Evolutionary conservation across 2,797 vertebrate species (phyloP), one percentile per base, ranked within the genome.

Genomic region (Pseudopleuronectes americanus): DNA sequence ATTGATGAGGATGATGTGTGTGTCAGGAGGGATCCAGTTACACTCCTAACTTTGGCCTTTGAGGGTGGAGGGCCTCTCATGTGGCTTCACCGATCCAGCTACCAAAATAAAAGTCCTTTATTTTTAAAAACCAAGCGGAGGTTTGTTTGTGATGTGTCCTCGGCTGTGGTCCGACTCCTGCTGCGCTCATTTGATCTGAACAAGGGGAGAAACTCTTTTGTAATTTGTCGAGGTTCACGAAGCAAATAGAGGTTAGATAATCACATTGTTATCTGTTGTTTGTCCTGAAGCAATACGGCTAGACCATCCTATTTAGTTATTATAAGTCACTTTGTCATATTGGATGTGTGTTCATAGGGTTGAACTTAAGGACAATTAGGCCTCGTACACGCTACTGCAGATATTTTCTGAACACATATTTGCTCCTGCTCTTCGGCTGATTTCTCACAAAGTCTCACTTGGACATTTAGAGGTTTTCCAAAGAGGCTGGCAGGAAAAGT

Each of bases 1-100:
- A 57, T 86, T 79, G 74, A 70, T 48, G 19, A 26, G 58, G 74
- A 68, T 43, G 14, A 28, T 64, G 57, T 77, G 68, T 80, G 74
- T 79, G 66, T 86, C 69, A 73, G 67, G 56, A 63, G 69, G 80
- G 81, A 54, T 89, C 88, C 63, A 67, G 85, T 86, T 86, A 68
- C 84, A 72, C 59, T 78, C 62, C 58, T 28, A n/a, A 71, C 71
- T 47, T 58, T 55, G 64, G 60, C 60, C 77, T 82, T 71, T 86
- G 68, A 79, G 58, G 64, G 45, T 22, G 3, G 62, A 64, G 17
- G 58, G 38, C 59, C 36, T 76, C 74, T 85, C 72, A 59, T 69
- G 68, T 85, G 71, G 65, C 63, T 79, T 49, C 51, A 56, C 33
- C 21, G 7, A 12, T 13, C 57, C 23, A 23, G 22, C 61, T 19